Evolutionary conservation across 2,113 vertebrate species (phyloP), one percentile per base, ranked within the genome.

Genomic region (Loxodonta africana): DNA sequence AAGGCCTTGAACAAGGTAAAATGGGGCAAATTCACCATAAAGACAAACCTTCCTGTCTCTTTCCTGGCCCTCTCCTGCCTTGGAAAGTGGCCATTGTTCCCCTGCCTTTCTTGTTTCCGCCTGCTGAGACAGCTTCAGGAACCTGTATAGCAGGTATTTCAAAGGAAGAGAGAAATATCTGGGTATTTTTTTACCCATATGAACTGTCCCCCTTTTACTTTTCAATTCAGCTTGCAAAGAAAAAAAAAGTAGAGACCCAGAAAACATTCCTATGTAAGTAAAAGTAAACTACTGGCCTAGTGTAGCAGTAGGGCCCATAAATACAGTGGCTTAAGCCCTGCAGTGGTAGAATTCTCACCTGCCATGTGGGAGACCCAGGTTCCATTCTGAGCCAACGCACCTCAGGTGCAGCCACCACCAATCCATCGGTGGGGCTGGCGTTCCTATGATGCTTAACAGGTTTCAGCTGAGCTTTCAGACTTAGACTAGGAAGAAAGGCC

Each of bases 151-250:
- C 18, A 63, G 95, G 46, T 4, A 83, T 85, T 83, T 97, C 63
- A 26, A 91, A 94, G 85, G 94, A 67, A 90, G 28, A 77, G 48
- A 92, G 41, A 94, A 48, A 96, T 82, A 48, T 10, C 41, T 44
- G 86, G 23, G 23, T 41, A 63, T 69, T 94, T 94, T 88, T 84
- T 80, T 92, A 23, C 37, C 12, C 95, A 82, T 44, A n/a, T 15
- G 26, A 92, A 57, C 53, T 71, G 20, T 74, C 53, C 14, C 60
- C 21, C 44, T 74, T 90, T 92, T 65, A 80, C 89, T 83, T 95
- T 97, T 65, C 63, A 96, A 90, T 94, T 83, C 63, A 83, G 62
- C 41, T 97, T 90, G 63, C 88, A 84, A 95, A 69, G 73, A 37
- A 78, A 41, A 71, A 25, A 81, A 0, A 25, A 65, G 26, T 46